phyloP scores from a whole-genome alignment of 2,797 vertebrate species.

The Carcharodon carcharias region DNA sequence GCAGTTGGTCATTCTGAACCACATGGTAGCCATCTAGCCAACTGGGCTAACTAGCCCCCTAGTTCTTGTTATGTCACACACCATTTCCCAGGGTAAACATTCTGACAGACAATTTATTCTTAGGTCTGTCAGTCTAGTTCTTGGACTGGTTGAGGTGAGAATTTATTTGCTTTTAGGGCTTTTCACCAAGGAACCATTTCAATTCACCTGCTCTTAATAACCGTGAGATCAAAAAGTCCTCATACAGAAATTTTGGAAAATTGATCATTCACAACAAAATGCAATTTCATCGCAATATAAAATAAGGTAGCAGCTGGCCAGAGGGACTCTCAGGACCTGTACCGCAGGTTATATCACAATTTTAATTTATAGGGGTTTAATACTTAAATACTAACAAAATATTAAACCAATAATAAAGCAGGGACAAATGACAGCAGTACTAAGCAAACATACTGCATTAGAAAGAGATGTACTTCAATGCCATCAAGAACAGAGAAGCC shows the following conservation, averaged over 20 bases:
- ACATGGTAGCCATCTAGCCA: too few relatives aligned
- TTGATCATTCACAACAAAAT: background rate
- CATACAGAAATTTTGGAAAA: background rate
- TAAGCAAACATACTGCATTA: too few relatives aligned
- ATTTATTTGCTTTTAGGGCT: background rate
- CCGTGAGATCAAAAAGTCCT: too few relatives aligned
- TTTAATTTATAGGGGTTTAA: background rate
- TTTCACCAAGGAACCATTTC: background rate
- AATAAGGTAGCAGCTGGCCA: background rate
- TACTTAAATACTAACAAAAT: background rate
- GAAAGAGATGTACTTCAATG: too few relatives aligned
- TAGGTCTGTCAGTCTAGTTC: background rate
- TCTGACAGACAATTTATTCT: background rate
- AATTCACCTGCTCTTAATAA: background rate
- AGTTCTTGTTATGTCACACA: too few relatives aligned
- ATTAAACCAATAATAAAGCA: too few relatives aligned
- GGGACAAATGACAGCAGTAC: too few relatives aligned
- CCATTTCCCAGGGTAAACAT: too few relatives aligned
- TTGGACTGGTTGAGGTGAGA: background rate
- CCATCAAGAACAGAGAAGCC: too few relatives aligned
- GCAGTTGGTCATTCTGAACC: too few relatives aligned
- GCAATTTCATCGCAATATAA: background rate
- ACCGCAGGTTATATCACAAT: background rate
- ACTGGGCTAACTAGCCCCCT: too few relatives aligned
- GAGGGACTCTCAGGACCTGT: background rate